Evolutionary conservation across 2,113 vertebrate species (phyloP).

Genomic region (Prinia subflava): DNA sequence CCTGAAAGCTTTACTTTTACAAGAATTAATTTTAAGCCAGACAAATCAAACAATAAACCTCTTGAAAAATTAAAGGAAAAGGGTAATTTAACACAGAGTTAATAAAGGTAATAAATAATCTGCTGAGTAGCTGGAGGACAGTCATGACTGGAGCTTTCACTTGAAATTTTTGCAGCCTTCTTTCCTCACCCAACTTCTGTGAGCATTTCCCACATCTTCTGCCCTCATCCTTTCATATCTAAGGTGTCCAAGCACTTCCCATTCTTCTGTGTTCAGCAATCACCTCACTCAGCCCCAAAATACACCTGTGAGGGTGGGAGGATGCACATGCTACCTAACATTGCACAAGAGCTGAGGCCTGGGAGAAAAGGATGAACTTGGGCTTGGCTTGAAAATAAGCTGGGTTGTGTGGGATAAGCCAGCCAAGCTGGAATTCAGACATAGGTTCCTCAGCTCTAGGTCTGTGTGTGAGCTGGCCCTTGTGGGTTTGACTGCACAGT

Average conservation of each 20-base stretch:
- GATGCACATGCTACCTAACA: neutral
- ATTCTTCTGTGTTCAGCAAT: neutral
- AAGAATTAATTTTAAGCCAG: neutral
- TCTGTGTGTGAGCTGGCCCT: rapidly evolving
- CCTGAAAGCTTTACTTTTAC: neutral
- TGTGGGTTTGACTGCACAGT: neutral
- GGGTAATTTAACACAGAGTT: constrained; percentile 6
- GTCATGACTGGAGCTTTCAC: neutral
- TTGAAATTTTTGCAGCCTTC: neutral
- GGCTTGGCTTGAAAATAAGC: neutral
- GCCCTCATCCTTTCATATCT: neutral
- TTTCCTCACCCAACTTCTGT: neutral
- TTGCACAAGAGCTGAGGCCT: neutral
- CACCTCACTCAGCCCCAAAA: neutral
- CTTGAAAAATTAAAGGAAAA: neutral
- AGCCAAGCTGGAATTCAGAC: neutral
- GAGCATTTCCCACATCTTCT: neutral
- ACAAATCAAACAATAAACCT: neutral
- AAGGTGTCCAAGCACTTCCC: neutral
- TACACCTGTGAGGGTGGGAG: neutral
- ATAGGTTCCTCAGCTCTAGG: rapidly evolving
- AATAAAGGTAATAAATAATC: constrained; percentile 14
- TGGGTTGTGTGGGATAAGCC: neutral
- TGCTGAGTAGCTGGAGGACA: neutral
- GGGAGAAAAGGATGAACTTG: neutral